Conservation (phyloP, 2,888 invertebrate genomes). For the Sinotaia quadrata region DNA sequence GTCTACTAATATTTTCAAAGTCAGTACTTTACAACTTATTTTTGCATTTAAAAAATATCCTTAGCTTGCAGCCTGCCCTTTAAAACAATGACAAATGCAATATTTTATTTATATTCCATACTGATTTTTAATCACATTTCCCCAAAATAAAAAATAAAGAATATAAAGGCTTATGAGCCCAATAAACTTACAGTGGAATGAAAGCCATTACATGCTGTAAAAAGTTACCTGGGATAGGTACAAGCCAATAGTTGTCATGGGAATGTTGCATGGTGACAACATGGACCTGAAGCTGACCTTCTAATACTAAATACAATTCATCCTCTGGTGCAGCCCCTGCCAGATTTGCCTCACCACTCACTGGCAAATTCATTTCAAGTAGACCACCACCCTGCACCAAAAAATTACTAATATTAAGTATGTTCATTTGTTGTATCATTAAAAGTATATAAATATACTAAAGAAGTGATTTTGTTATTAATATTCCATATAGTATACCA, state of each 20-base stretch:
- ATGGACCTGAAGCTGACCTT: slow-evolving; percentile 6
- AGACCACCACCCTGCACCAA: background rate
- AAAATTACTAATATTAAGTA: background rate
- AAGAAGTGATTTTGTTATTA: too few relatives aligned
- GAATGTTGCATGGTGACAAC: slow-evolving; percentile 11
- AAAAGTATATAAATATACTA: too few relatives aligned
- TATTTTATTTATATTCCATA: background rate
- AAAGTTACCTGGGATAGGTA: slow-evolving; percentile 20
- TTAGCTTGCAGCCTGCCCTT: too few relatives aligned
- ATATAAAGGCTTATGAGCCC: background rate
- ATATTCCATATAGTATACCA: too few relatives aligned
- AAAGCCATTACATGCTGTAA: background rate
- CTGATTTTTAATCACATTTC: background rate
- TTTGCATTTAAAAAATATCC: too few relatives aligned
- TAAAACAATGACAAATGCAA: background rate
- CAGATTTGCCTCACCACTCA: background rate
- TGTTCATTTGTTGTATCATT: too few relatives aligned
- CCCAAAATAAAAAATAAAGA: background rate
- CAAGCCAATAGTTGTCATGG: slow-evolving; percentile 2
- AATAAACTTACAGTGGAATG: background rate
- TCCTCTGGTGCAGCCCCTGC: slow-evolving; percentile 2
- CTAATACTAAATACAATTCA: slow-evolving; percentile 18
- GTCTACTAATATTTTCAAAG: too few relatives aligned
- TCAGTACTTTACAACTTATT: too few relatives aligned
- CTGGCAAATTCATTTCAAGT: background rate